Conservation (phyloP, 2,888 invertebrate species). For the Hipparchia sbordonii region DNA sequence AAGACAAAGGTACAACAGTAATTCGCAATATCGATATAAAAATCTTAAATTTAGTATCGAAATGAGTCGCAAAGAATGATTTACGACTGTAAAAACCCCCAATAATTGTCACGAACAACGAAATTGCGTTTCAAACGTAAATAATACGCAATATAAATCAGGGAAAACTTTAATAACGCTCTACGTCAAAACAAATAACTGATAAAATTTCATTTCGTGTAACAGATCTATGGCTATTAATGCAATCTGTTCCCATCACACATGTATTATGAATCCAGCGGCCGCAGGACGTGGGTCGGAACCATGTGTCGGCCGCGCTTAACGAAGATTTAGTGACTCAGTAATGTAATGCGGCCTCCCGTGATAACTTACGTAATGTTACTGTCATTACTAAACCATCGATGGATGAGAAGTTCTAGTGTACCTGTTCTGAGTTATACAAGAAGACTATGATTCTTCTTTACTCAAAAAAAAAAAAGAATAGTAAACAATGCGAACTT, state of each 20-base stretch:
- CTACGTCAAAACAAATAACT: conserved; percentile 18
- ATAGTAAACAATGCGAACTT: no score
- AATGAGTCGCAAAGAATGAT: neutral
- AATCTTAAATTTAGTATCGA: neutral
- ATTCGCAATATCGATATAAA: no score
- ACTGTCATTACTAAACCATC: conserved; percentile 8
- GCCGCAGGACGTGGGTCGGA: conserved; percentile 36
- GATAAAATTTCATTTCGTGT: conserved; percentile 23
- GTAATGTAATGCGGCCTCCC: conserved; percentile 42
- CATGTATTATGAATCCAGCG: conserved; percentile 32
- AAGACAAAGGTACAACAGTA: no score
- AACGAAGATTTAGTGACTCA: conserved; percentile 69
- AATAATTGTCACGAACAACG: conserved; percentile 1
- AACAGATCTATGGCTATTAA: conserved; percentile 26
- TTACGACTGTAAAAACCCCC: neutral
- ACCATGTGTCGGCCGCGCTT: conserved; percentile 57
- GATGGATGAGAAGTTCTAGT: neutral
- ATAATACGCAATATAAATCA: conserved; percentile 12
- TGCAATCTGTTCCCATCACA: conserved; percentile 36
- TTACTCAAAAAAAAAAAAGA: no score
- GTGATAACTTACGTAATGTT: conserved; percentile 21
- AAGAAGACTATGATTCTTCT: no score
- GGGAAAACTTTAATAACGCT: conserved; percentile 4
- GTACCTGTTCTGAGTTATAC: no score
- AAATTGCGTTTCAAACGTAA: conserved; percentile 7